Evolutionary conservation across 2,888 invertebrate genomes (phyloP).

Genomic region (Brenthis daphne): DNA sequence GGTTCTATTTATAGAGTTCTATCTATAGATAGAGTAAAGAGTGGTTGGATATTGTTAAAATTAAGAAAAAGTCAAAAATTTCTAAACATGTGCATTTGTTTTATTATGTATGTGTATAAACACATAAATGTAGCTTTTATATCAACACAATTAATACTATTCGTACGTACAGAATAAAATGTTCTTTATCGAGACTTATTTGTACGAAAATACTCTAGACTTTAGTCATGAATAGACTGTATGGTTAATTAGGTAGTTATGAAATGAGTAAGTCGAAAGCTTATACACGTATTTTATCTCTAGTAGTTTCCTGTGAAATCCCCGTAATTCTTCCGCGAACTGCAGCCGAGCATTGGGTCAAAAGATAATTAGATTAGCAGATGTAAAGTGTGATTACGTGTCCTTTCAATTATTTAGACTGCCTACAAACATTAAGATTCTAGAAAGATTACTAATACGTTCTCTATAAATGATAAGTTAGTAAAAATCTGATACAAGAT

Average conservation of each 20-base stretch:
- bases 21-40: too few relatives aligned
- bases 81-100: too few relatives aligned
- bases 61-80: too few relatives aligned
- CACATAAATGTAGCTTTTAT: too few relatives aligned
- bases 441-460: conserved; percentile 9
- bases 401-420: conserved; percentile 31
- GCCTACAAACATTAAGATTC: conserved; percentile 24
- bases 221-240: too few relatives aligned
- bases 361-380: conserved; percentile 43
- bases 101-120: too few relatives aligned
- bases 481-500: background rate
- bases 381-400: conserved; percentile 41
- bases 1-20: too few relatives aligned
- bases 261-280: conserved; percentile 9
- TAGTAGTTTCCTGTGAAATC: conserved; percentile 21
- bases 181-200: too few relatives aligned
- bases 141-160: too few relatives aligned
- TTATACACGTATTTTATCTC: conserved; percentile 17
- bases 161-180: too few relatives aligned
- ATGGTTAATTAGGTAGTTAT: background rate
- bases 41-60: too few relatives aligned
- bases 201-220: too few relatives aligned
- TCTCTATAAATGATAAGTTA: background rate
- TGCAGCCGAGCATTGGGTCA: conserved; percentile 62
- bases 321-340: conserved; percentile 63